Evolutionary conservation across 92 coral and sea anemone species (phyloP).

Genomic region (Zoanthus sociatus): DNA sequence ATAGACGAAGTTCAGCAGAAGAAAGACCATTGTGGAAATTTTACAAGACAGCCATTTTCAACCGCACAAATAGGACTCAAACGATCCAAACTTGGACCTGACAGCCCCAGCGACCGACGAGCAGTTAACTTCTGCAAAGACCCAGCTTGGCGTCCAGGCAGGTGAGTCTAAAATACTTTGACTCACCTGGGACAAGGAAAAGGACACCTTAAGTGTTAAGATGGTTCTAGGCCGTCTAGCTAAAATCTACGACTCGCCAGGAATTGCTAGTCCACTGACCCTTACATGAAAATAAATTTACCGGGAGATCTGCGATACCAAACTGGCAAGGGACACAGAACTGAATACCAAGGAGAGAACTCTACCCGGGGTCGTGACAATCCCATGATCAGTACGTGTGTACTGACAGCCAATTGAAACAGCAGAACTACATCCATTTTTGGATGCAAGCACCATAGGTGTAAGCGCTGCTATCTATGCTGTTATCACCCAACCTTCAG

Average conservation of each 20-base stretch:
- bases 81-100: no score
- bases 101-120: no score
- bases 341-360: background rate
- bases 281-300: constrained; percentile 8
- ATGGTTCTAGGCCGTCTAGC: constrained; percentile 11
- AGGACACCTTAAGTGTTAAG: constrained; percentile 11
- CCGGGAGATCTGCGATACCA: background rate
- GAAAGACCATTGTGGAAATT: no score
- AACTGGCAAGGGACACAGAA: background rate
- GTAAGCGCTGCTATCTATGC: no score
- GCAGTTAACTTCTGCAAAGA: no score
- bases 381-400: background rate
- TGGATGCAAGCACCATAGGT: no score
- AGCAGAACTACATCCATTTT: no score
- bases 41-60: no score
- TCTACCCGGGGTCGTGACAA: background rate
- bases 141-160: constrained; percentile 10
- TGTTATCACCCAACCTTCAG: no score
- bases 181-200: constrained; percentile 20
- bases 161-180: constrained; percentile 14
- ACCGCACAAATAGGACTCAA: no score
- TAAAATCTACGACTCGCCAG: background rate
- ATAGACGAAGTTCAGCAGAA: no score
- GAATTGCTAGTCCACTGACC: background rate
- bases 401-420: background rate